Evolutionary conservation across 2,888 invertebrate genomes (phyloP), one percentile per base, ranked within the genome.

Genomic region (Cantharis rustica): DNA sequence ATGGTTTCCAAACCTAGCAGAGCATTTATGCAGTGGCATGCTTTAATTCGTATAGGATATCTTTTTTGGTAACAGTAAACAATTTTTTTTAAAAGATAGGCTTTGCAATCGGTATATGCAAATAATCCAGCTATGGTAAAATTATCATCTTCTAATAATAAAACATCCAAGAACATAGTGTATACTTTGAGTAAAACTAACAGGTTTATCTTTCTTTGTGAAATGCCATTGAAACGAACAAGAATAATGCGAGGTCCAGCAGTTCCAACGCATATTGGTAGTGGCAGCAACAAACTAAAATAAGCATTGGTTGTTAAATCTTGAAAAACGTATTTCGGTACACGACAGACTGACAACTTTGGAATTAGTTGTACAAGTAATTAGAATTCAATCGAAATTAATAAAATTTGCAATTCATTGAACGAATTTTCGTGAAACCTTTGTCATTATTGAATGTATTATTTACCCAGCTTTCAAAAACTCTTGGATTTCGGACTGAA

Each of bases 61-160:
- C 90, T 91, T 77, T 92, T 91, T 86, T 93, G 90, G 17, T 89
- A 88, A 62, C 77, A 47, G 72, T 75, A 72, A 16, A 77, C 73
- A 23, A 62, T 86, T 82, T 92, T 92, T 81, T 91, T 92, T 11
- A 91, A 90, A 27, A 91, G 81, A 0, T 90, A 88, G 61, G 89
- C 88, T 69, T 89, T 86, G 83, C 92, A 85, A 82, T 93, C 93
- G 61, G 91, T 85, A 20, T 93, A 84, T 5, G 89, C 87, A 31
- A 91, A 87, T 86, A 90, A 83, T 0, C 91, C 91, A 75, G 88
- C 85, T 4, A 91, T 86, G 66, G 88, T 86, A 26, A 89, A 89
- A 79, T 90, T 88, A 84, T 93, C 92, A 82, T 92, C 92, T 81
- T 92, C 91, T 16, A 90, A 81, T 80, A 92, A 82, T 73, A 90